A percentile compares a stretch with the other conserved stretches of the same genome.
These are phyloP conservation scores for Patiria pectinifera DNA, from an alignment of 53 echinoderm and acorn worm species.

Conservation along the genomic window DNA sequence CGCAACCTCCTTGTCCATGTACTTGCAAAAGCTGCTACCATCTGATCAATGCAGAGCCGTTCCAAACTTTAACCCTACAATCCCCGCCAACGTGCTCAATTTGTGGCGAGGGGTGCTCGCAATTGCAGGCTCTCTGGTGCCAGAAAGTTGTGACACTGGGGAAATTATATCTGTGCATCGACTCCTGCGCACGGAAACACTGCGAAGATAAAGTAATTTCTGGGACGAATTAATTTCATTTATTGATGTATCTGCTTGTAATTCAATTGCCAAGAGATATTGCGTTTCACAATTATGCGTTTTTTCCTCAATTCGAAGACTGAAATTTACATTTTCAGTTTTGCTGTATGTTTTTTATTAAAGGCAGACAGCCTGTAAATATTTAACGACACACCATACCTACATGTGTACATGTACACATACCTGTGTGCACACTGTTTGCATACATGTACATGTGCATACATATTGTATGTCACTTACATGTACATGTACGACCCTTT, in stretches of 20 bases:
- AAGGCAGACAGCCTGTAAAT: no score
- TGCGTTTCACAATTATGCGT: background rate
- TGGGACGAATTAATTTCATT: background rate
- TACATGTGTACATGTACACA: no score
- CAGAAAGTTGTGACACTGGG: slow-evolving; percentile 17
- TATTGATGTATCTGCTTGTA: background rate
- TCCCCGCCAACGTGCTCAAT: slow-evolving; percentile 17
- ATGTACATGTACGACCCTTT: no score
- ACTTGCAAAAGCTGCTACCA: background rate
- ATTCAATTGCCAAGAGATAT: background rate
- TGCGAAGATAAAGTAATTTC: background rate
- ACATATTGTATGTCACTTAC: no score
- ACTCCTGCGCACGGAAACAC: background rate
- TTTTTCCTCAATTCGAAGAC: background rate
- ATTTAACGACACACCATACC: no score
- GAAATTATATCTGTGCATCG: slow-evolving; percentile 1
- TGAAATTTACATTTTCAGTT: background rate
- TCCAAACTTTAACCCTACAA: background rate
- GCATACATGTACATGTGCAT: no score
- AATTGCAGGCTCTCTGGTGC: slow-evolving; percentile 4
- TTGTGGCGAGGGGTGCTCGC: background rate
- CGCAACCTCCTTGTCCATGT: no score
- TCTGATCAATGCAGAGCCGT: background rate
- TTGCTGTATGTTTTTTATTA: no score
- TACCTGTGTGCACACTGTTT: no score